A percentile compares a stretch with the other conserved stretches of the same genome.
Conservation (phyloP, 2,113 vertebrate species). For the Stigmatopora nigra region DNA sequence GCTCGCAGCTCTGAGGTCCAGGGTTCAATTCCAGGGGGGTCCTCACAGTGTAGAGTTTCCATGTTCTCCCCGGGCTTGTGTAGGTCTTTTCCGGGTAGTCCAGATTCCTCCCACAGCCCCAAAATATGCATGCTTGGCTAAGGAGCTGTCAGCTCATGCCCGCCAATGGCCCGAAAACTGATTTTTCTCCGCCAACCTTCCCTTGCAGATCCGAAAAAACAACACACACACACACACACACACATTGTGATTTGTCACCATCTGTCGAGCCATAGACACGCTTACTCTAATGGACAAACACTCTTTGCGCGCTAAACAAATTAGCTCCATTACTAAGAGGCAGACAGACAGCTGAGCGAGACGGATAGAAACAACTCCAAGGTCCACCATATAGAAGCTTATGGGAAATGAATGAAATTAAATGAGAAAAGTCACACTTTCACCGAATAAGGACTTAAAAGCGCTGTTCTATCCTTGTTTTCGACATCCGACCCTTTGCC, state of each 20-base stretch:
- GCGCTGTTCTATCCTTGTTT: slow-evolving; percentile 20
- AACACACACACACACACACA: slow-evolving; percentile 12
- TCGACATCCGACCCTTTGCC: slow-evolving; percentile 46
- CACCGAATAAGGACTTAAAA: slow-evolving; percentile 9
- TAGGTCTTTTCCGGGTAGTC: too few species aligned
- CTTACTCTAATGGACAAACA: slow-evolving; percentile 69
- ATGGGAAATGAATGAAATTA: slow-evolving; percentile 32
- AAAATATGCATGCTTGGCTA: too few species aligned
- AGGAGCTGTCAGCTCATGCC: too few species aligned
- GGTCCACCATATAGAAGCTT: slow-evolving; percentile 17
- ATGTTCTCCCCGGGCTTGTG: too few species aligned
- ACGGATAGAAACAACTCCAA: slow-evolving; percentile 17
- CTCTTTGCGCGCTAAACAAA: slow-evolving; percentile 73
- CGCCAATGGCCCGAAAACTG: too few species aligned
- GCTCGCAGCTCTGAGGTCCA: too few species aligned
- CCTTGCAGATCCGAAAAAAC: background rate
- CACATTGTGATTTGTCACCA: slow-evolving; percentile 67
- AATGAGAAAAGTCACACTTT: slow-evolving; percentile 15
- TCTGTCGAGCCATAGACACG: slow-evolving; percentile 54
- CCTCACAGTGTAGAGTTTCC: too few species aligned
- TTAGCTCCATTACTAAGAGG: slow-evolving; percentile 69
- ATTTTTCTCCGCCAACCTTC: background rate
- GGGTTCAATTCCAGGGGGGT: too few species aligned
- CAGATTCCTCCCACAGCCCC: too few species aligned
- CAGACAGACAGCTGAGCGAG: slow-evolving; percentile 51